Conservation (phyloP, 2,888 invertebrate species). For the Leucozona laternaria region DNA sequence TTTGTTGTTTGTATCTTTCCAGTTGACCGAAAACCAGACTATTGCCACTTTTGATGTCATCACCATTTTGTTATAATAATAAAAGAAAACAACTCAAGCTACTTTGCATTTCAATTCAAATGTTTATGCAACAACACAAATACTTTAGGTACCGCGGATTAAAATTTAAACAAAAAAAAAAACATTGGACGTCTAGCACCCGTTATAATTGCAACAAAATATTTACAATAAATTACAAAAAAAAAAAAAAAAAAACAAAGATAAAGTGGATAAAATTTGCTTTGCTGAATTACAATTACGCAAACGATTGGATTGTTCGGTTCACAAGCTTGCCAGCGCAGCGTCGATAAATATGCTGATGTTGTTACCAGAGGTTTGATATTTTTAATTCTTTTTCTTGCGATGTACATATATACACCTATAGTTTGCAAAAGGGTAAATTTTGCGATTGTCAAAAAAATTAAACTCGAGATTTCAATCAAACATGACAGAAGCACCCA, state of each 20-base stretch:
- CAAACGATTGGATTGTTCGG: constrained; percentile 53
- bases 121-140: constrained; percentile 56
- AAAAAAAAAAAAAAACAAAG: constrained; percentile 24
- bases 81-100: constrained; percentile 11
- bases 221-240: neutral
- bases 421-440: neutral
- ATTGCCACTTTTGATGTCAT: constrained; percentile 36
- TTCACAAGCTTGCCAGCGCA: constrained; percentile 1
- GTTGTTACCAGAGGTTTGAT: constrained; percentile 36
- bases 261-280: constrained; percentile 28
- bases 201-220: constrained; percentile 39
- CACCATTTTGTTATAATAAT: neutral
- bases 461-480: neutral
- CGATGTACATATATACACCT: no score
- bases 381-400: neutral
- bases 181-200: constrained; percentile 7
- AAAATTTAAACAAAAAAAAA: constrained; percentile 20
- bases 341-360: neutral
- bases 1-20: no score
- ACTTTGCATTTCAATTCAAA: constrained; percentile 50
- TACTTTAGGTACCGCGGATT: no score
- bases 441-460: neutral
- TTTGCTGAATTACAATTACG: constrained; percentile 62
- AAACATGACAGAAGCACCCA: no score
- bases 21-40: constrained; percentile 28